These are phyloP conservation scores for Leucania comma DNA, from an alignment of 2,888 invertebrate genomes.

Conservation along the genomic window DNA sequence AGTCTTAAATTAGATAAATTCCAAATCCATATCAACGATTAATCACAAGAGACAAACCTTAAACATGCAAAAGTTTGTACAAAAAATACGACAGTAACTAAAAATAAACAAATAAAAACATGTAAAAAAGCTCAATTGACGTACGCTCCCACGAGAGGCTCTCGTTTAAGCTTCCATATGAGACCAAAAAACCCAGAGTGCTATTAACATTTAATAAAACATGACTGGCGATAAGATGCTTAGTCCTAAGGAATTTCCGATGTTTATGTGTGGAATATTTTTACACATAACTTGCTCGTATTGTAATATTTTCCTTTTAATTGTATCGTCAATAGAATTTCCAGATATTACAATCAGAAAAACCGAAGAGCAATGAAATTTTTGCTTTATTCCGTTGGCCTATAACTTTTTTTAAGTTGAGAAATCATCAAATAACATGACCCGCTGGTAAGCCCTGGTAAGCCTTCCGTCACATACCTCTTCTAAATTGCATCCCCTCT, in stretches of 20 bases:
- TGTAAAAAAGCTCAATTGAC: slow-evolving; percentile 56
- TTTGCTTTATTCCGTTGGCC: too few relatives aligned
- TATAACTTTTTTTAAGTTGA: too few relatives aligned
- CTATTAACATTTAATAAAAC: slow-evolving; percentile 56
- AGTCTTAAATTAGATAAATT: background rate
- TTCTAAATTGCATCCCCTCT: too few relatives aligned
- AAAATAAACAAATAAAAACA: slow-evolving; percentile 39
- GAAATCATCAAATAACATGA: too few relatives aligned
- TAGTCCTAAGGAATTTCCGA: slow-evolving; percentile 30
- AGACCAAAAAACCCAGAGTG: slow-evolving; percentile 53
- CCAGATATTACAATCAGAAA: background rate
- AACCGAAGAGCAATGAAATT: background rate
- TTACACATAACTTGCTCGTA: background rate
- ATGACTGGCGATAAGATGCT: slow-evolving; percentile 10
- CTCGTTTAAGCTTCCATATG: slow-evolving; percentile 51
- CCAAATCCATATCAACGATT: background rate
- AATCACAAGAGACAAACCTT: slow-evolving; percentile 5
- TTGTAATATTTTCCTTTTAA: background rate
- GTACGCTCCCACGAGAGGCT: slow-evolving; percentile 58
- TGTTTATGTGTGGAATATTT: slow-evolving; percentile 17
- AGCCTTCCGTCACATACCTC: too few relatives aligned
- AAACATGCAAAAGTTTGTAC: slow-evolving; percentile 10
- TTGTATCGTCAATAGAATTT: background rate
- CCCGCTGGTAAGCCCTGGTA: too few relatives aligned
- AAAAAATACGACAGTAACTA: background rate